A percentile compares a stretch with the other conserved stretches of the same genome.
These are phyloP conservation scores for Brachystomella parvula DNA, from an alignment of 1,140 invertebrate species.

Conservation along the genomic window DNA sequence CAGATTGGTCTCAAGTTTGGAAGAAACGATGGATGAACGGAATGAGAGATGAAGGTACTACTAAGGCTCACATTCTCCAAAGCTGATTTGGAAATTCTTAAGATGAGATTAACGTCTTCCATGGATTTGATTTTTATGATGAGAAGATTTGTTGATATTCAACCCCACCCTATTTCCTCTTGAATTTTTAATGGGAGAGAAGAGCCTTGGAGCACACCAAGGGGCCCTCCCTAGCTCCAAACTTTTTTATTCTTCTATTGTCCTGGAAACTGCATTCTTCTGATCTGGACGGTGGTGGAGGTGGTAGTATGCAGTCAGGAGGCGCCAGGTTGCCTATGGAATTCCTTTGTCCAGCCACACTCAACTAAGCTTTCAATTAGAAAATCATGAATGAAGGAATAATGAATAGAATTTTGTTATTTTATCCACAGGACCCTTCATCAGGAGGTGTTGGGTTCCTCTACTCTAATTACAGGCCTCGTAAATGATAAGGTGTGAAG, in stretches of 20 bases:
- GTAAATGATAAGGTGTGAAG: neutral
- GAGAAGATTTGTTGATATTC: neutral
- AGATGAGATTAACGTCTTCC: too few relatives aligned
- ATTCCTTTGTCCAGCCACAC: slow-evolving; percentile 6
- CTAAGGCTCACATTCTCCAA: neutral
- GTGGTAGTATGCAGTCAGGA: neutral
- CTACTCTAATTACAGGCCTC: neutral
- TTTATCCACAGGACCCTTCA: neutral
- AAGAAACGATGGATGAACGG: neutral
- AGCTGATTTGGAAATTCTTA: neutral
- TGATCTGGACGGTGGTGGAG: neutral
- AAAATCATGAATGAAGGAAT: slow-evolving; percentile 1
- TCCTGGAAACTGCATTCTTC: neutral
- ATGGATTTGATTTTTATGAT: neutral
- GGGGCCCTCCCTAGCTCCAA: neutral
- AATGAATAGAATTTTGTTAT: neutral
- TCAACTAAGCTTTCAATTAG: neutral
- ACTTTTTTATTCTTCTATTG: neutral
- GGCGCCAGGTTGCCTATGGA: neutral
- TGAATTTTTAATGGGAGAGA: too few relatives aligned
- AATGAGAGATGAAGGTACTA: neutral
- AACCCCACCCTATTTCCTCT: neutral
- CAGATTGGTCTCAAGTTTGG: neutral
- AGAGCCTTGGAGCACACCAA: neutral
- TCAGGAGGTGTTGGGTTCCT: neutral